phyloP scores from a whole-genome alignment of 2,797 vertebrate species.

The Heliangelus exortis region DNA sequence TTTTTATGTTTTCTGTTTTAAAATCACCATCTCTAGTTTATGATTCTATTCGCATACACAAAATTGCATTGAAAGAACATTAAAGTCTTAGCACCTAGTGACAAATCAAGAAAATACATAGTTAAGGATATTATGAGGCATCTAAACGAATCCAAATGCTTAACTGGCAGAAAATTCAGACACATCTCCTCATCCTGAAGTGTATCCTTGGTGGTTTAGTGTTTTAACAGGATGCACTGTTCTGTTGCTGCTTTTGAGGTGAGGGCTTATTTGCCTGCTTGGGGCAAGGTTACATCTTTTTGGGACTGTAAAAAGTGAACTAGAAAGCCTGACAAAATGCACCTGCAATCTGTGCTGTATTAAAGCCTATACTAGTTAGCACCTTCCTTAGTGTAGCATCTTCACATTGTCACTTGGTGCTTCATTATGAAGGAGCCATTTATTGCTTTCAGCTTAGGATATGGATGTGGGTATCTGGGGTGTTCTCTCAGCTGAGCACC shows the following conservation, averaged over 20 bases:
- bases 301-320: neutral
- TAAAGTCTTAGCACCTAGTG: constrained; percentile 3
- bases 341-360: neutral
- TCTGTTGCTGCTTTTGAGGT: neutral
- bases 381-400: neutral
- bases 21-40: neutral
- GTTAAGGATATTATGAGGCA: neutral
- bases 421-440: neutral
- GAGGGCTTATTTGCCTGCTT: neutral
- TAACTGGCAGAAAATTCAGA: neutral
- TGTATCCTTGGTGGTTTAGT: neutral
- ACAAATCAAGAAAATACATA: constrained; percentile 7
- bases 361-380: neutral
- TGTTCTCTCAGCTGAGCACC: neutral
- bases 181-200: neutral
- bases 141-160: neutral
- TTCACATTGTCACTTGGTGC: neutral
- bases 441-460: neutral
- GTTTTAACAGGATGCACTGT: neutral
- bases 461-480: neutral
- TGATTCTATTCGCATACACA: neutral
- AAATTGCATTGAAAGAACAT: constrained; percentile 1
- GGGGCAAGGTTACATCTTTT: neutral
- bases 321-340: neutral
- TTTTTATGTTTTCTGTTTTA: neutral